Base-by-base conservation (phyloP, 2,888 invertebrate genomes). In the Athripsodes cinereus region DNA sequence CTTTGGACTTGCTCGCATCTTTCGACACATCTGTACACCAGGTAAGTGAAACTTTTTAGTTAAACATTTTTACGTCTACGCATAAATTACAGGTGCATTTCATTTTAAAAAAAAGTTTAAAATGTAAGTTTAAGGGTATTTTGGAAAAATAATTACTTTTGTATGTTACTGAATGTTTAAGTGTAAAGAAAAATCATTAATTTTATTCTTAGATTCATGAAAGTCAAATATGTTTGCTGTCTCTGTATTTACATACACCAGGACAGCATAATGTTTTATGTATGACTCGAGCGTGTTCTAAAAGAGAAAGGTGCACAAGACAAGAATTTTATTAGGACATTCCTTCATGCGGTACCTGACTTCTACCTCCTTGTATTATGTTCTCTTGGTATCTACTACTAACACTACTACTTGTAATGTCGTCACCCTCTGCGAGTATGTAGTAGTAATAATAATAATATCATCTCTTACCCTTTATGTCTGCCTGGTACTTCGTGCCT, bases 11-110 rank as follows among this genome's bases (percentile, higher is more conserved):
- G 69, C 78, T 86, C 66, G 84, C 86, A 62, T 81, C 82, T 71
- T 84, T 87, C 72, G 88, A 88, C 77, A 85, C 87, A 77, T 86
- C 86, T 66, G 82, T 86, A 66, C 76, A 85, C 68, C 85, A 86
- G 83, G 86, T 85, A 68, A 71, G 69, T 46, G n/a, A 16, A 13
- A 46, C 8, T 11, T 16, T 13, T 13, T 46, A 6, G 11, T 31
- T 8, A 31, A 31, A 31, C 6, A 31, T 8, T 31, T 11, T 11
- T 8, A 31, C 31, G 11, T 31, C 6, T 31, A 31, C 31, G 11
- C 6, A 31, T 31, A 11, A 31, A 8, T 31, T 31, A 6, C 31
- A 31, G 31, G 31, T 31, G 31, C 11, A 11, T 31, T 6, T n/a
- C n/a, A n/a, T n/a, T n/a, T n/a, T n/a, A n/a, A n/a, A n/a, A n/a